These are phyloP conservation scores for Epizoanthus scotinus DNA, from an alignment of 92 coral and sea anemone genomes.

Conservation along the genomic window DNA sequence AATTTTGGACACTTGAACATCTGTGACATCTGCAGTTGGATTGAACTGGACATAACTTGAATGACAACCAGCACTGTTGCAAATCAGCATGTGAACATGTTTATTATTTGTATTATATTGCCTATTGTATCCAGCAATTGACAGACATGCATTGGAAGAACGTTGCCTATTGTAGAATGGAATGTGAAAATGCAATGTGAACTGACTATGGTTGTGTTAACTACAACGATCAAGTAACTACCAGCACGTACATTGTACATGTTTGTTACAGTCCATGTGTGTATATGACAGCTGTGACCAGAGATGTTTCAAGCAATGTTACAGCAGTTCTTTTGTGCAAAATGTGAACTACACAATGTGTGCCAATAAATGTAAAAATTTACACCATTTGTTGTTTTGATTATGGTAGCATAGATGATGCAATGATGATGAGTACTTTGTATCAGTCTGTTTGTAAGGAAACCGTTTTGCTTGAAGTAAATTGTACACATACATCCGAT, in stretches of 20 bases:
- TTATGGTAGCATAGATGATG: no score
- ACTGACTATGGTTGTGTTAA: neutral
- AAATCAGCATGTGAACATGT: neutral
- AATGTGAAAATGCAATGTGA: neutral
- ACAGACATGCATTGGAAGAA: neutral
- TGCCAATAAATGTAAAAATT: slow-evolving; percentile 29
- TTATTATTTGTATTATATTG: neutral
- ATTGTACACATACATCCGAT: no score
- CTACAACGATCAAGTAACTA: no score
- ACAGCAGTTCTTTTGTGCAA: slow-evolving; percentile 26
- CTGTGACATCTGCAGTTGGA: slow-evolving; percentile 27
- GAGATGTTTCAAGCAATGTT: slow-evolving; percentile 17
- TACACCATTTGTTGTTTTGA: no score
- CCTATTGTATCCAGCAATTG: neutral
- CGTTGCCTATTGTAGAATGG: neutral
- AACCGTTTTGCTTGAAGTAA: no score
- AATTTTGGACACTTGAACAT: slow-evolving; percentile 34
- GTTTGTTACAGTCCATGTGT: neutral
- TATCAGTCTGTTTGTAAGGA: no score
- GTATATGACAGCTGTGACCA: slow-evolving; percentile 16
- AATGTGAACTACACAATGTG: slow-evolving; percentile 15
- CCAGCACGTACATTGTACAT: neutral
- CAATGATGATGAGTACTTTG: no score
- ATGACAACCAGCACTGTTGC: neutral
- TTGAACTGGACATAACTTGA: slow-evolving; percentile 34